Conservation (phyloP, 2,797 vertebrate genomes). For the Crocidura indochinensis region DNA sequence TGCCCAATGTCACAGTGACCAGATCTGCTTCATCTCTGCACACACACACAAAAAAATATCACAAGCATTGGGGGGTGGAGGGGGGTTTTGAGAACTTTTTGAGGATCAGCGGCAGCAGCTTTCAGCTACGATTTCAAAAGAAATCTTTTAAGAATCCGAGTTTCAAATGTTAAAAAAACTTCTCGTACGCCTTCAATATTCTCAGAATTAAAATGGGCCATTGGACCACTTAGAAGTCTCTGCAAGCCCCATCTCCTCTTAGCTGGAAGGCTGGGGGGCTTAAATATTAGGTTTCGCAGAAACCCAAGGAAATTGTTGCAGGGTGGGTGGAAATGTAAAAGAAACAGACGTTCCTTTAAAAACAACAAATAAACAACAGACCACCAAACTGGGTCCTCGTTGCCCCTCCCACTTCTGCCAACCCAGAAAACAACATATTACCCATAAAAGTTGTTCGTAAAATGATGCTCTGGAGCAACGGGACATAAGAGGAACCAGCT, state of each 20-base stretch:
- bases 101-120: constrained; percentile 84
- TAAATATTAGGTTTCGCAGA: constrained; percentile 70
- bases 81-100: constrained; percentile 69
- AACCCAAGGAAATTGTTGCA: constrained; percentile 60
- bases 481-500: constrained; percentile 78
- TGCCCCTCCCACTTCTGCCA: constrained; percentile 68
- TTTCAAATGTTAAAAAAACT: constrained; percentile 77
- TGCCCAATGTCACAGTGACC: constrained; percentile 71
- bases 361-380: no score
- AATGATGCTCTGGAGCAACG: constrained; percentile 81
- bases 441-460: constrained; percentile 78
- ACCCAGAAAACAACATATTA: constrained; percentile 81
- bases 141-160: constrained; percentile 85
- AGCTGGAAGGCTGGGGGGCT: constrained; percentile 11
- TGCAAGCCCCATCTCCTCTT: constrained; percentile 68
- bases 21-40: constrained; percentile 70
- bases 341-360: constrained; percentile 42
- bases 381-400: background rate
- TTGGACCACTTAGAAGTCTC: constrained; percentile 80
- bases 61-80: constrained; percentile 64
- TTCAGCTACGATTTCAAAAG: constrained; percentile 79
- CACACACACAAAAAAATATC: constrained; percentile 44
- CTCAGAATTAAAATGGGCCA: constrained; percentile 77
- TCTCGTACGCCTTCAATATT: constrained; percentile 54
- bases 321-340: constrained; percentile 52